Evolutionary conservation across 2,797 vertebrate genomes (phyloP).

Genomic region (Acanthurus tractus): DNA sequence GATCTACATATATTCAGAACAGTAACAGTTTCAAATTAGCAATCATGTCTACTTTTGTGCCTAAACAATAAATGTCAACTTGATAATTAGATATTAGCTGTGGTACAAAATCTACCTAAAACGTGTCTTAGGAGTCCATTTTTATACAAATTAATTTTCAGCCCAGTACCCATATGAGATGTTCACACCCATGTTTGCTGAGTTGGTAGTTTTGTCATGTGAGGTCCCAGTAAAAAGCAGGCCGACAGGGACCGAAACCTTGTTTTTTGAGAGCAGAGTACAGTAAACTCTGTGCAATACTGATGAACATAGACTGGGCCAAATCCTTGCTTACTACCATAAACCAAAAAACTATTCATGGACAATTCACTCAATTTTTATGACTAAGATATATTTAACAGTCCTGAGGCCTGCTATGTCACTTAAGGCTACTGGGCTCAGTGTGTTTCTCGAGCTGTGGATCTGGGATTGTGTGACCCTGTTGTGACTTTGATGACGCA

Average conservation of each 20-base stretch:
- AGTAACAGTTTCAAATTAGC: slow-evolving; percentile 93
- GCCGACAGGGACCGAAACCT: background rate
- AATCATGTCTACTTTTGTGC: slow-evolving; percentile 89
- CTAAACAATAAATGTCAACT: slow-evolving; percentile 86
- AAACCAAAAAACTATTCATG: background rate
- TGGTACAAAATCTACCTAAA: slow-evolving; percentile 89
- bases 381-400: background rate
- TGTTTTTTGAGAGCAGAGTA: background rate
- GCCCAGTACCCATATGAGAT: slow-evolving; percentile 53
- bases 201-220: slow-evolving; percentile 3
- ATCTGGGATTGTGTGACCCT: slow-evolving; percentile 31
- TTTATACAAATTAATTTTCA: slow-evolving; percentile 19
- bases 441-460: slow-evolving; percentile 26
- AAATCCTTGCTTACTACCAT: background rate
- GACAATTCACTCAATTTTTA: background rate
- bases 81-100: slow-evolving; percentile 88
- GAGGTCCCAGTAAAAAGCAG: slow-evolving; percentile 21
- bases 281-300: background rate
- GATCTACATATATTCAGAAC: slow-evolving; percentile 91
- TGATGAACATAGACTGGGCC: background rate
- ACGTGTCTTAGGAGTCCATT: slow-evolving; percentile 45
- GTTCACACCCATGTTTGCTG: slow-evolving; percentile 12
- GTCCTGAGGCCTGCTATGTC: slow-evolving; percentile 29
- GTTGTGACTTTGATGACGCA: slow-evolving; percentile 31
- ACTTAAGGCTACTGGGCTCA: slow-evolving; percentile 35